Conservation (phyloP, 2,797 vertebrate genomes). For the Gorsachius magnificus region DNA sequence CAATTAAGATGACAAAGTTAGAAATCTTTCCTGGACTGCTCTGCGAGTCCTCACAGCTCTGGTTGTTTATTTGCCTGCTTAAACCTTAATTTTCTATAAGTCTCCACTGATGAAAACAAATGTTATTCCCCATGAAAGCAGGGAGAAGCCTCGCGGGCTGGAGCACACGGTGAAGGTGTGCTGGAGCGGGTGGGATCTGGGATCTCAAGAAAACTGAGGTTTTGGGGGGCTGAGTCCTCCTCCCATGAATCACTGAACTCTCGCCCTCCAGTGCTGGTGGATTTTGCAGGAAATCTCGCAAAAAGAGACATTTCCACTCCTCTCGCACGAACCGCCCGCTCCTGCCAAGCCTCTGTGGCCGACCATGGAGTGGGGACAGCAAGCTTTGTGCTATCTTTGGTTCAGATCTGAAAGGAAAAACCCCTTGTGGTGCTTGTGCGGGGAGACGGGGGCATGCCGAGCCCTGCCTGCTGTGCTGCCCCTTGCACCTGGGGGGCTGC, state of each 20-base stretch:
- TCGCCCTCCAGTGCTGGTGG: rapidly evolving
- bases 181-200: neutral
- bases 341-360: neutral
- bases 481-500: rapidly evolving
- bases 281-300: neutral
- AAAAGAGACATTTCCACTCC: neutral
- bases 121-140: neutral
- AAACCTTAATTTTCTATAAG: neutral
- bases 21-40: neutral
- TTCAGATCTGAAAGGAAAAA: neutral
- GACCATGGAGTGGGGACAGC: rapidly evolving
- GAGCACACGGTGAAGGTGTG: rapidly evolving
- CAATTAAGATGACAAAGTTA: conserved; percentile 4
- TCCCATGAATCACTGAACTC: neutral
- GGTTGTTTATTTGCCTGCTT: neutral
- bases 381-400: neutral
- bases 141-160: neutral
- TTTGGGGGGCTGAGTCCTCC: neutral
- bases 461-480: rapidly evolving
- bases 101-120: neutral
- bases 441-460: rapidly evolving
- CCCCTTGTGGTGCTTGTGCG: rapidly evolving
- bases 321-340: neutral
- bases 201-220: neutral
- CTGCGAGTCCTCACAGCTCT: neutral